Evolutionary conservation across 2,113 vertebrate species (phyloP).

Genomic region (Poicephalus meyeri): DNA sequence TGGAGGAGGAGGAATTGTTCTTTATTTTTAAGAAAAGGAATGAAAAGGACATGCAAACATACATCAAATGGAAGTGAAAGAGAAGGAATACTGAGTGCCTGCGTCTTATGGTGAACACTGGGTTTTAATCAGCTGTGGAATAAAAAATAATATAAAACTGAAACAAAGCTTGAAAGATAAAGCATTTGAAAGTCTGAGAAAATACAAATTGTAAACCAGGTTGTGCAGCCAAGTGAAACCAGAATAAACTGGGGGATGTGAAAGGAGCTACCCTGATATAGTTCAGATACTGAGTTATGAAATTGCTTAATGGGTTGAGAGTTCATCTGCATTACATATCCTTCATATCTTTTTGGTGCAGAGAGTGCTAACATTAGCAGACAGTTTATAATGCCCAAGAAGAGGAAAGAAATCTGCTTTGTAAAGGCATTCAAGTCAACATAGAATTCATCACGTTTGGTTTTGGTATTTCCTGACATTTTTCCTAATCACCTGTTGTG

Average conservation of each 20-base stretch:
- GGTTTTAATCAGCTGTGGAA: not conserved
- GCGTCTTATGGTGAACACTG: not conserved
- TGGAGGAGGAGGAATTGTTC: fast-evolving
- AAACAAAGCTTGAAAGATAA: not conserved
- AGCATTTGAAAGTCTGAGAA: not conserved
- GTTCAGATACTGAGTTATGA: not conserved
- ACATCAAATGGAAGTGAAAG: not conserved
- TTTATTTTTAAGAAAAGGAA: not conserved
- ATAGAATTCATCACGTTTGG: not conserved
- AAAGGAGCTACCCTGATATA: not conserved
- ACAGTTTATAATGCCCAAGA: not conserved
- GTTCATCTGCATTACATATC: not conserved
- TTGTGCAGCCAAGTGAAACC: not conserved
- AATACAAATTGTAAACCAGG: not conserved
- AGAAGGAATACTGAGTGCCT: not conserved
- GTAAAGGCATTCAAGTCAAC: not conserved
- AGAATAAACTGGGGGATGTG: not conserved
- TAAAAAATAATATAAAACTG: not conserved
- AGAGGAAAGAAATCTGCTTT: not conserved
- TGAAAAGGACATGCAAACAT: not conserved
- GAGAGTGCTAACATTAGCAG: not conserved
- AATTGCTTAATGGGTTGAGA: not conserved
- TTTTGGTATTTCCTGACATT: not conserved
- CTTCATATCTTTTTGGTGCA: not conserved
- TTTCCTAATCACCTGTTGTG: not conserved